Percentiles rank a stretch among this genome's conserved stretches.
phyloP scores from a whole-genome alignment of 1,140 invertebrate species.

The Bombus fervidus region DNA sequence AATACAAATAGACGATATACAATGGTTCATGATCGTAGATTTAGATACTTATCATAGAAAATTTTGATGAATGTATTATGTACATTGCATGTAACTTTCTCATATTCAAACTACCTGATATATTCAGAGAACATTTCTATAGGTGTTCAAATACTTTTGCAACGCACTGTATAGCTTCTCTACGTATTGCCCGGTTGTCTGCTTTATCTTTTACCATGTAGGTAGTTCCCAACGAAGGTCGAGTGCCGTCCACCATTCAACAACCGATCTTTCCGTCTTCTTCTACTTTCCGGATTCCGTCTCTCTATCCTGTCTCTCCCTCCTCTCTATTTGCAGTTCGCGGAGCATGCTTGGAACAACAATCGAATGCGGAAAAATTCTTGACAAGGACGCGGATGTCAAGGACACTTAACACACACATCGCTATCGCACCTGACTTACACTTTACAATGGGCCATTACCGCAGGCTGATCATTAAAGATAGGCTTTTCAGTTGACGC shows the following conservation, averaged over 20 bases:
- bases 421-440: constrained; percentile 63
- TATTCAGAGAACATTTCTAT: not conserved
- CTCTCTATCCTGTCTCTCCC: not conserved
- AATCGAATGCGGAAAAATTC: constrained; percentile 77
- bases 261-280: constrained; percentile 6
- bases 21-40: too few species aligned
- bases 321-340: constrained; percentile 54
- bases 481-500: not conserved
- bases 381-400: constrained; percentile 75
- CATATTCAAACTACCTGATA: not conserved
- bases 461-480: not conserved
- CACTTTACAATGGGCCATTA: constrained; percentile 19
- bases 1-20: not conserved
- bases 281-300: not conserved
- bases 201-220: not conserved
- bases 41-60: too few species aligned
- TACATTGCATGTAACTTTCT: not conserved
- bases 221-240: constrained; percentile 5
- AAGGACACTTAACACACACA: constrained; percentile 64
- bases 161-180: not conserved
- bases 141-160: not conserved
- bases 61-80: too few species aligned
- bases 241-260: constrained; percentile 4
- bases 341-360: constrained; percentile 55
- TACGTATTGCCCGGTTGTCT: not conserved